Conservation (phyloP, 2,888 invertebrate genomes). For the Stegophylla sp. region DNA sequence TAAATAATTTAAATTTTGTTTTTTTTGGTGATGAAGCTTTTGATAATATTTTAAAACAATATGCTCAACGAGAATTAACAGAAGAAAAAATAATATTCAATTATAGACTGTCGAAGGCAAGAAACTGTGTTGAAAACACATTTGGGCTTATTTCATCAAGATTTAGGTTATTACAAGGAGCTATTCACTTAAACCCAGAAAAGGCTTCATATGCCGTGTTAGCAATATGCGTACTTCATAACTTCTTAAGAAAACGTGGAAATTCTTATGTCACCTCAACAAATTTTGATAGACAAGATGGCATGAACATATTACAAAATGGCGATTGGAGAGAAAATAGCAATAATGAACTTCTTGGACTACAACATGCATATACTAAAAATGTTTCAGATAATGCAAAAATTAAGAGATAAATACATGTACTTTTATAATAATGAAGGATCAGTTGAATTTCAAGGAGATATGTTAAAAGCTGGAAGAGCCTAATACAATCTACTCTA, state of each 20-base stretch:
- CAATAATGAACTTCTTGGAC: not conserved
- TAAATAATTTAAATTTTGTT: slow-evolving; percentile 55
- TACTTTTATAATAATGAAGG: not conserved
- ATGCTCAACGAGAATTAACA: slow-evolving; percentile 56
- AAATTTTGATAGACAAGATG: not conserved
- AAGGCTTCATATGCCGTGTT: not conserved
- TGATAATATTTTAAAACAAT: slow-evolving; percentile 60
- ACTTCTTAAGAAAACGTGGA: not conserved
- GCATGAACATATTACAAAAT: not conserved
- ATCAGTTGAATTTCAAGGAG: not conserved
- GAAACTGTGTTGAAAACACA: slow-evolving; percentile 61
- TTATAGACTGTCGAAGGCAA: slow-evolving; percentile 60
- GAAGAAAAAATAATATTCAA: slow-evolving; percentile 60
- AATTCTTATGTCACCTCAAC: not conserved
- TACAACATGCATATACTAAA: not conserved
- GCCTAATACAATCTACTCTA: too few relatives aligned
- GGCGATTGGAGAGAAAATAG: not conserved
- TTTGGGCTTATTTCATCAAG: slow-evolving; percentile 60
- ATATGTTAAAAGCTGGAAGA: not conserved
- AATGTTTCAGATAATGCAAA: not conserved
- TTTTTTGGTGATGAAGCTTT: slow-evolving; percentile 61
- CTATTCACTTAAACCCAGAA: not conserved
- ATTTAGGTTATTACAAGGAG: slow-evolving; percentile 28
- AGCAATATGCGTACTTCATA: not conserved
- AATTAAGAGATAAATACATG: not conserved